phyloP scores from a whole-genome alignment of 2,113 vertebrate genomes.

The Forbesichthys papilliferus region DNA sequence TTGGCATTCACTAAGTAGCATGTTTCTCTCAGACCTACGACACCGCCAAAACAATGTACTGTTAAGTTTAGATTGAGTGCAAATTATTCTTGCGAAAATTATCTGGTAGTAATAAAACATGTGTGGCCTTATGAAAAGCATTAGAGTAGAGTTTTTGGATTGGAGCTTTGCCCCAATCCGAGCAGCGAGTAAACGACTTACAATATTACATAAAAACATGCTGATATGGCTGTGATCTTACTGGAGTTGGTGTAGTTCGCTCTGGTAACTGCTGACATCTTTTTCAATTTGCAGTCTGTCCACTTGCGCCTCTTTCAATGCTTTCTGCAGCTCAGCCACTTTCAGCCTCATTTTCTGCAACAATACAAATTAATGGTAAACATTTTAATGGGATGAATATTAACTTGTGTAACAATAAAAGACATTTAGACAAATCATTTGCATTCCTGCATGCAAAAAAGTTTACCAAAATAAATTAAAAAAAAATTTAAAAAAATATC shows the following conservation, averaged over 20 bases:
- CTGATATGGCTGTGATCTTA: conserved; percentile 30
- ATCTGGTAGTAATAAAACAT: too few relatives aligned
- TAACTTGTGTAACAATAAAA: too few relatives aligned
- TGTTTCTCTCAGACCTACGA: conserved; percentile 73
- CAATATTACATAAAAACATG: too few relatives aligned
- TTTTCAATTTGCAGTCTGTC: conserved; percentile 60
- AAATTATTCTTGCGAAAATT: too few relatives aligned
- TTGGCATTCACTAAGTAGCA: conserved; percentile 67
- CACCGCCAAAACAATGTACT: neutral
- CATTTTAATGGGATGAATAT: neutral
- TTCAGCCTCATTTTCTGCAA: conserved; percentile 64
- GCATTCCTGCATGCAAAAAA: neutral
- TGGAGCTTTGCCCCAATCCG: too few relatives aligned
- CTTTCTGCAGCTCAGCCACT: conserved; percentile 72
- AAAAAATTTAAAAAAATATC: conserved; percentile 6
- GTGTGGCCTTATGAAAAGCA: too few relatives aligned
- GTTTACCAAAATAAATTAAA: neutral
- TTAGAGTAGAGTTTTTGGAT: too few relatives aligned
- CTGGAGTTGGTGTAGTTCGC: conserved; percentile 71
- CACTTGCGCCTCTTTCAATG: conserved; percentile 62
- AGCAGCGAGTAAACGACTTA: too few relatives aligned
- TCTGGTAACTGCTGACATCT: conserved; percentile 63
- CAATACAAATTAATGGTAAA: neutral
- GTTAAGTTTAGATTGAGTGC: too few relatives aligned
- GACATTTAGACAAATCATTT: neutral